Percentiles rank a stretch among this genome's conserved stretches.
Conservation (phyloP, 2,888 invertebrate species). For the Caenorhabditis japonica region DNA sequence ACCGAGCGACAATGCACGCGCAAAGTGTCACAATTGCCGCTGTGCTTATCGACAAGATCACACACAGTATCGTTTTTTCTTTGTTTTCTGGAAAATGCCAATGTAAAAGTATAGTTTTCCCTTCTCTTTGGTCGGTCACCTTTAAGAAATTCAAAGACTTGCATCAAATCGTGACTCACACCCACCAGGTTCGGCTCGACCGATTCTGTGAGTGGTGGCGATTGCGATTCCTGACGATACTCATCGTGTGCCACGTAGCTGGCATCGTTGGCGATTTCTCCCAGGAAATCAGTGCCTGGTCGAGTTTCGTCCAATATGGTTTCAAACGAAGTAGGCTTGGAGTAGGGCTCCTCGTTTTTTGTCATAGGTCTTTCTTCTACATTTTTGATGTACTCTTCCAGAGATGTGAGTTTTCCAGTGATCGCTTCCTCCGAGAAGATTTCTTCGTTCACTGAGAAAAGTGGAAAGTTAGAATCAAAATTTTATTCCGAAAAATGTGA, state of each 20-base stretch:
- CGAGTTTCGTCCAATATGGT: too few relatives aligned
- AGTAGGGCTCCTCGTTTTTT: constrained; percentile 6
- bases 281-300: constrained; percentile 14
- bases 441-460: constrained; percentile 73
- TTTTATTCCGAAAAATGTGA: not conserved
- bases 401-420: constrained; percentile 66
- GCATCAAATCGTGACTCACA: constrained; percentile 77
- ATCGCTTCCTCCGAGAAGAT: constrained; percentile 75
- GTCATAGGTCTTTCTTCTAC: constrained; percentile 6
- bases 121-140: too few relatives aligned
- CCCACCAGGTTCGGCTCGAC: constrained; percentile 77
- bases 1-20: constrained; percentile 67
- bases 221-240: constrained; percentile 39
- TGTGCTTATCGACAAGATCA: constrained; percentile 62
- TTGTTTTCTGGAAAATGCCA: constrained; percentile 69
- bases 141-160: constrained; percentile 76
- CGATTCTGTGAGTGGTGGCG: constrained; percentile 27
- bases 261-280: constrained; percentile 49
- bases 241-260: constrained; percentile 53
- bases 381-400: constrained; percentile 49
- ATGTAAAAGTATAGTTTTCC: too few relatives aligned
- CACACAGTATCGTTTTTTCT: constrained; percentile 69
- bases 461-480: not conserved
- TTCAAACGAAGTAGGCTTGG: too few relatives aligned
- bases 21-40: constrained; percentile 69